Conservation (phyloP, 1,140 invertebrate genomes). For the Sitophilus oryzae region DNA sequence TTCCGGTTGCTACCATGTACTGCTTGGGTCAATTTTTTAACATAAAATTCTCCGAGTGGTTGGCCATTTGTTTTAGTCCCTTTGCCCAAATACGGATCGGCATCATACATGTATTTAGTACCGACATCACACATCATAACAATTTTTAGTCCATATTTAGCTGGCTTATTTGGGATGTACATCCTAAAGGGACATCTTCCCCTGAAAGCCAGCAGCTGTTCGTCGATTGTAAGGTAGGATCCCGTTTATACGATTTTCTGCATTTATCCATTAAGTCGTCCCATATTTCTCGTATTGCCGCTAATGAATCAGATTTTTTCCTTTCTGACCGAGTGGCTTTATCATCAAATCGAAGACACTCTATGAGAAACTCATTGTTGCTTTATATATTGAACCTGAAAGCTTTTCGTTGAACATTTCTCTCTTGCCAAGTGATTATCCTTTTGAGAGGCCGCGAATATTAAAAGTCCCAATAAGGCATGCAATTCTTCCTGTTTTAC, state of each 20-base stretch:
- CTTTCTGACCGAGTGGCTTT: slow-evolving; percentile 31
- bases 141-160: slow-evolving; percentile 40
- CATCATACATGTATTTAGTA: slow-evolving; percentile 41
- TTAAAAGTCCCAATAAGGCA: slow-evolving; percentile 30
- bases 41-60: no score
- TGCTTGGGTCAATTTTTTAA: no score
- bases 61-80: slow-evolving; percentile 31
- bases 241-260: slow-evolving; percentile 25
- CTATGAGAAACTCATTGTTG: slow-evolving; percentile 42
- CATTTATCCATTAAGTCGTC: slow-evolving; percentile 36
- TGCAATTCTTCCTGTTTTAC: slow-evolving; percentile 26
- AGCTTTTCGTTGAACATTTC: slow-evolving; percentile 28
- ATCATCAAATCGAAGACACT: slow-evolving; percentile 40
- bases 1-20: no score
- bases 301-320: slow-evolving; percentile 36
- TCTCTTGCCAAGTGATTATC: slow-evolving; percentile 32
- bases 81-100: slow-evolving; percentile 38
- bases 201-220: slow-evolving; percentile 28
- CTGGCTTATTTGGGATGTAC: slow-evolving; percentile 40
- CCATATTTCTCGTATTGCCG: slow-evolving; percentile 41
- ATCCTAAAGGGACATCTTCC: slow-evolving; percentile 31
- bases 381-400: slow-evolving; percentile 29
- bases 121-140: no score
- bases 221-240: slow-evolving; percentile 27
- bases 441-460: slow-evolving; percentile 28